These are phyloP conservation scores for Pogonophryne albipinna DNA, from an alignment of 2,797 vertebrate genomes.

Conservation along the genomic window DNA sequence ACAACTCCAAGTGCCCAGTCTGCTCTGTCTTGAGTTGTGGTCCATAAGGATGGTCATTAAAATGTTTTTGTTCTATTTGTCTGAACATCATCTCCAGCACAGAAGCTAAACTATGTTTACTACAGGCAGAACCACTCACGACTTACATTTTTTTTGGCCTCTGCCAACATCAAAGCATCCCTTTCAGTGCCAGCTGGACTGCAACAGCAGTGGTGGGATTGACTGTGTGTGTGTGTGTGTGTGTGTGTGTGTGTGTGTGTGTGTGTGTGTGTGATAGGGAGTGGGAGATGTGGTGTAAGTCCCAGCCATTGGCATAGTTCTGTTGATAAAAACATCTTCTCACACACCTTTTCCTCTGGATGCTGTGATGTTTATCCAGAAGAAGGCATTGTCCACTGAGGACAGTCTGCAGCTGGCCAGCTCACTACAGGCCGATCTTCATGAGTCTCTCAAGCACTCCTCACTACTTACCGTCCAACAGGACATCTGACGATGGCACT, in stretches of 20 bases:
- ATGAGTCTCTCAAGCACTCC: constrained; percentile 21
- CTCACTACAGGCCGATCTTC: not conserved
- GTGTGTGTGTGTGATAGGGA: constrained; percentile 22
- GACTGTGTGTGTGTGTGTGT: constrained; percentile 18
- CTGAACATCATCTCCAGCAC: constrained; percentile 49
- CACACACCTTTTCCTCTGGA: constrained; percentile 49
- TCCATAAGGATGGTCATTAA: constrained; percentile 30
- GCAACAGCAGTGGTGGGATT: constrained; percentile 46
- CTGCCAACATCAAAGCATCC: constrained; percentile 70
- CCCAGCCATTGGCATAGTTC: constrained; percentile 58
- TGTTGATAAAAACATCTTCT: constrained; percentile 65
- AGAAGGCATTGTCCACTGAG: constrained; percentile 17
- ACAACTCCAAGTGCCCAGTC: not conserved
- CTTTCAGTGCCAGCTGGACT: constrained; percentile 72
- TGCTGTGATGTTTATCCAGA: constrained; percentile 32
- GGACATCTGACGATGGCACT: constrained; percentile 47
- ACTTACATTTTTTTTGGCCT: constrained; percentile 56
- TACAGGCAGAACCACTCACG: constrained; percentile 54
- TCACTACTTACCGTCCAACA: constrained; percentile 22
- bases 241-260: constrained; percentile 27
- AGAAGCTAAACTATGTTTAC: constrained; percentile 62
- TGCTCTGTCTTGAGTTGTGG: constrained; percentile 15
- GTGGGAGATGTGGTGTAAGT: constrained; percentile 53
- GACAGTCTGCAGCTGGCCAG: constrained; percentile 22
- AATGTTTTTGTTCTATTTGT: constrained; percentile 53